phyloP scores from a whole-genome alignment of 2,888 invertebrate genomes.

The Phorcus lineatus region DNA sequence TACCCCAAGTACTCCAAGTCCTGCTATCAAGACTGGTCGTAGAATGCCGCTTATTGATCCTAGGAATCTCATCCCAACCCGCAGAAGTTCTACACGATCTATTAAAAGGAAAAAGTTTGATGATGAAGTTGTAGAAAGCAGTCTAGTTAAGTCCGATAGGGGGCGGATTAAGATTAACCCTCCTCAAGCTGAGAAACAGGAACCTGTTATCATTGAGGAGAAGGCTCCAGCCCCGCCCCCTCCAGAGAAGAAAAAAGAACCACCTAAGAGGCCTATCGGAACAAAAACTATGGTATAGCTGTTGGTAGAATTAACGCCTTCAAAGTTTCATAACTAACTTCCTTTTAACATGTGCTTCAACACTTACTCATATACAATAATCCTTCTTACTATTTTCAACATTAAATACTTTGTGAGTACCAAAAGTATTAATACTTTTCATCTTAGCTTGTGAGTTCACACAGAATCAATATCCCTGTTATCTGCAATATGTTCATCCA shows the following conservation, averaged over 20 bases:
- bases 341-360: too few species aligned
- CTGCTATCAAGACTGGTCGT: background rate
- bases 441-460: too few species aligned
- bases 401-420: too few species aligned
- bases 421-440: too few species aligned
- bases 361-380: too few species aligned
- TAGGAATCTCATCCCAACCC: conserved; percentile 19
- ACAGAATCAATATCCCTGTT: too few species aligned
- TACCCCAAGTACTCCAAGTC: background rate
- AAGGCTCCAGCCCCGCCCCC: conserved; percentile 72
- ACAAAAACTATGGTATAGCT: background rate
- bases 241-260: conserved; percentile 78
- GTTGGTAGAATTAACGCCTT: too few species aligned
- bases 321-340: background rate
- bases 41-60: conserved; percentile 23
- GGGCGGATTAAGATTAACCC: conserved; percentile 40
- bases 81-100: conserved; percentile 89
- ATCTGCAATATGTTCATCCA: too few species aligned
- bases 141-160: conserved; percentile 79
- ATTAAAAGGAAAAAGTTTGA: conserved; percentile 97
- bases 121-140: conserved; percentile 96
- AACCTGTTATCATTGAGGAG: conserved; percentile 48
- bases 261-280: conserved; percentile 12
- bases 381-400: too few species aligned
- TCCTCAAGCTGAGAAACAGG: conserved; percentile 44